Base-by-base conservation (phyloP, 1,140 invertebrate genomes). In the Portunus trituberculatus region DNA sequence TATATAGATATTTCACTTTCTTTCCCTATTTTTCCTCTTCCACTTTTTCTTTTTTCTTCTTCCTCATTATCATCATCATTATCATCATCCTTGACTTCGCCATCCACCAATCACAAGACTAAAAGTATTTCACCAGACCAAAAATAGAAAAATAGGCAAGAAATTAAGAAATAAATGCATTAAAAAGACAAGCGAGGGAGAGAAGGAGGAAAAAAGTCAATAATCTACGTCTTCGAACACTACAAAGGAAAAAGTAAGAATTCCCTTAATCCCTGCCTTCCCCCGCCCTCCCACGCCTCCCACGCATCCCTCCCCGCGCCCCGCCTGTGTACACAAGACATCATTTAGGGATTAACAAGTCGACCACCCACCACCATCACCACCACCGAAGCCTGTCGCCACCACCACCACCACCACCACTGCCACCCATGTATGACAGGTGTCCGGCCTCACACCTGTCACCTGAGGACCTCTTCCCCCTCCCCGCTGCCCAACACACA, bases 311-410 rank as follows among this genome's bases (percentile, higher is more conserved):
- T 28, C 8, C 39, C 46, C 91, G n/a, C 88, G 3, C 45, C 45
- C 45, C 88, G n/a, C 88, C 39, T 28, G 16, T 91, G 89, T 91
- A 91, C 89, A 91, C 89, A 91, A 91, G 28, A 29, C 46, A 89
- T 89, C 87, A 91, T 91, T 91, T 16, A 59, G 89, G 48, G 89
- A 91, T 91, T 91, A 91, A 32, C n/a, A 46, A 10, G 59, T 48
- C 46, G 59, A 16, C 89, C n/a, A 29, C 89, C 89, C 46, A 29
- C 46, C 89, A 91, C 89, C 20, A 25, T 25, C 67, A 76, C 67
- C n/a, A 8, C 67, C 59, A 76, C 59, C 59, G 20, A 7, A 7
- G 4, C 59, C 59, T 7, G 52, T 16, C 45, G 89, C n/a, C 67
- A 76, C n/a, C 67, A 76, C 67, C 67, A 76, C 67, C 67, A 76